These are phyloP conservation scores for Dastarcus helophoroides DNA, from an alignment of 2,888 invertebrate genomes.

Conservation along the genomic window DNA sequence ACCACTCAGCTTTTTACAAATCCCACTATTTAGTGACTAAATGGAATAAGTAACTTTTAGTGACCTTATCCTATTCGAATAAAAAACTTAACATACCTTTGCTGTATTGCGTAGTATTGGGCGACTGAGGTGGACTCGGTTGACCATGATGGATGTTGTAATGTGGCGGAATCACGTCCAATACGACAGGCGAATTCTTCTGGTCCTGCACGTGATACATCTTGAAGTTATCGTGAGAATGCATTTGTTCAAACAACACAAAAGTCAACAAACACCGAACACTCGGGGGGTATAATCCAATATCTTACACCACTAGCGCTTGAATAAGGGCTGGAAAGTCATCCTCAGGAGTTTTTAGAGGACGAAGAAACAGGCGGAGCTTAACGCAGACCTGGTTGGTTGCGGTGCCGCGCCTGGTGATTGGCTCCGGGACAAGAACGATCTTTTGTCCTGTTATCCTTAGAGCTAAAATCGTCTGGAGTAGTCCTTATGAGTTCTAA, in stretches of 20 bases:
- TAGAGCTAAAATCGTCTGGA: constrained; percentile 22
- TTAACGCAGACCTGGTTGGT: constrained; percentile 26
- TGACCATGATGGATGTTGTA: constrained; percentile 34
- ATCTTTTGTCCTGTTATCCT: constrained; percentile 17
- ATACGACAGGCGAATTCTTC: constrained; percentile 41
- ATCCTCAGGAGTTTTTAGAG: constrained; percentile 12
- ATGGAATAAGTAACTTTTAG: no score
- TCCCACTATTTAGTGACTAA: no score
- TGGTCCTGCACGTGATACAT: constrained; percentile 28
- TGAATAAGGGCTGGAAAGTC: constrained; percentile 8
- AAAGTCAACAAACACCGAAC: no score
- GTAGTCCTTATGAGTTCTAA: constrained; percentile 33
- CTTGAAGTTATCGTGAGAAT: constrained; percentile 18
- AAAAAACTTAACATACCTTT: constrained; percentile 29
- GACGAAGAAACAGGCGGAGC: constrained; percentile 19
- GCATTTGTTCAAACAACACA: constrained; percentile 15
- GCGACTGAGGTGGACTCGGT: constrained; percentile 41
- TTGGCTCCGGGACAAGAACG: constrained; percentile 25
- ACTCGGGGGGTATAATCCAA: background rate
- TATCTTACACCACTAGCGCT: constrained; percentile 11
- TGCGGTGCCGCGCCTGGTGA: constrained; percentile 29
- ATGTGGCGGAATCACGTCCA: constrained; percentile 48
- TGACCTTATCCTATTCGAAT: no score
- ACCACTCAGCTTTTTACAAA: no score
- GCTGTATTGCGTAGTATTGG: constrained; percentile 34